phyloP scores from a whole-genome alignment of 2,888 invertebrate species.

The Spodoptera picta region DNA sequence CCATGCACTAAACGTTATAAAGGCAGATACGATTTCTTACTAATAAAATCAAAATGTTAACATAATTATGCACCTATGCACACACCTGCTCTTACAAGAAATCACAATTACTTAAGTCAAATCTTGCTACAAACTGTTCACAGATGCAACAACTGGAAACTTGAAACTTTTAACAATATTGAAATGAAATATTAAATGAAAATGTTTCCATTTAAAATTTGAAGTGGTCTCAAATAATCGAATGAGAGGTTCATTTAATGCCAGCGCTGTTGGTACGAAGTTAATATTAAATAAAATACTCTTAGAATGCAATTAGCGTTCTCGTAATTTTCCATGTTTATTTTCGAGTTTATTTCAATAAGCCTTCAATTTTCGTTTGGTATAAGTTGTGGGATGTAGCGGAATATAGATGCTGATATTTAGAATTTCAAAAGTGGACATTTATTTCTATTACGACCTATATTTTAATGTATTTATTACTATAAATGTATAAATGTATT shows the following conservation, averaged over 20 bases:
- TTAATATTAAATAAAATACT: conserved; percentile 55
- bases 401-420: background rate
- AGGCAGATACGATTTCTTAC: no score
- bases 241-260: conserved; percentile 14
- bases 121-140: background rate
- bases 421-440: no score
- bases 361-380: conserved; percentile 44
- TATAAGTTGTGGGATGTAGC: conserved; percentile 1
- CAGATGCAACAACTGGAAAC: background rate
- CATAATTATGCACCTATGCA: no score
- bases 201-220: conserved; percentile 11
- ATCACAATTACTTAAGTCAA: no score
- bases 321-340: conserved; percentile 69
- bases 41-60: no score
- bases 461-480: no score
- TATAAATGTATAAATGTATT: no score
- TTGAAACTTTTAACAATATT: conserved; percentile 19
- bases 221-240: conserved; percentile 38
- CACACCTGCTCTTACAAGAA: no score
- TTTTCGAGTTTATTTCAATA: conserved; percentile 70
- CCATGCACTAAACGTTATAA: no score
- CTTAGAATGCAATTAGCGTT: conserved; percentile 66
- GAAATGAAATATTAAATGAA: conserved; percentile 24
- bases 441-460: no score
- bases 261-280: conserved; percentile 23